Evolutionary conservation across 2,113 vertebrate species (phyloP).

Genomic region (Oreochromis spilurus): DNA sequence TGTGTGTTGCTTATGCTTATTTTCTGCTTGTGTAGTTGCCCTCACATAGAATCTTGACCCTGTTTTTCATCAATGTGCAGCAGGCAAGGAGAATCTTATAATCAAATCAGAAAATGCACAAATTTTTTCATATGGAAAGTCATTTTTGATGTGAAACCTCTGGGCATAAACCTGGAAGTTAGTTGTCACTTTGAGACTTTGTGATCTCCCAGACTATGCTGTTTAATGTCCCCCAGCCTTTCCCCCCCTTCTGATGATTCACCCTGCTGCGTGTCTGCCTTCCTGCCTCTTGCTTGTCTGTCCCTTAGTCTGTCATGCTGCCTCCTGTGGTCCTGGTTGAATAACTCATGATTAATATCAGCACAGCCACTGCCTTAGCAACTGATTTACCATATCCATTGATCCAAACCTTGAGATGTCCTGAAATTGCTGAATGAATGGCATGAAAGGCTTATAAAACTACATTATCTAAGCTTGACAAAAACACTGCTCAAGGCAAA

Average conservation of each 20-base stretch:
- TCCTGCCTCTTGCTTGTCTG: not conserved
- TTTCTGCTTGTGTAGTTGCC: not conserved
- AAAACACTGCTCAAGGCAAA: not conserved
- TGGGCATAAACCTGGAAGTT: conserved; percentile 19
- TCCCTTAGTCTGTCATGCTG: conserved; percentile 13
- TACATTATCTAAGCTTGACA: conserved; percentile 11
- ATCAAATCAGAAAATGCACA: not conserved
- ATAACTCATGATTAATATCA: conserved; percentile 73
- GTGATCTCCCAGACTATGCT: conserved; percentile 20
- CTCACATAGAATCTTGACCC: not conserved
- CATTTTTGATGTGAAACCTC: conserved; percentile 9
- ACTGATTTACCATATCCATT: conserved; percentile 61
- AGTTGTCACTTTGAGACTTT: conserved; percentile 31
- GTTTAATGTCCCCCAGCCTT: conserved; percentile 21
- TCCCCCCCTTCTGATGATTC: conserved; percentile 38
- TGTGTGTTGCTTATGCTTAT: not conserved
- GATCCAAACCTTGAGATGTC: conserved; percentile 56
- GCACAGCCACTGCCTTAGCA: conserved; percentile 40
- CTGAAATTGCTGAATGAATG: conserved; percentile 1
- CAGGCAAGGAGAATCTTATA: not conserved
- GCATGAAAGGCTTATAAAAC: conserved; percentile 8
- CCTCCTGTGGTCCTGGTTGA: conserved; percentile 53
- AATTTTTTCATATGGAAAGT: conserved; percentile 6
- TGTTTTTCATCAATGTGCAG: not conserved
- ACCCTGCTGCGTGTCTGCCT: conserved; percentile 26